These are phyloP conservation scores for Drosophila siamana DNA, from an alignment of 2,888 invertebrate species.

Conservation along the genomic window DNA sequence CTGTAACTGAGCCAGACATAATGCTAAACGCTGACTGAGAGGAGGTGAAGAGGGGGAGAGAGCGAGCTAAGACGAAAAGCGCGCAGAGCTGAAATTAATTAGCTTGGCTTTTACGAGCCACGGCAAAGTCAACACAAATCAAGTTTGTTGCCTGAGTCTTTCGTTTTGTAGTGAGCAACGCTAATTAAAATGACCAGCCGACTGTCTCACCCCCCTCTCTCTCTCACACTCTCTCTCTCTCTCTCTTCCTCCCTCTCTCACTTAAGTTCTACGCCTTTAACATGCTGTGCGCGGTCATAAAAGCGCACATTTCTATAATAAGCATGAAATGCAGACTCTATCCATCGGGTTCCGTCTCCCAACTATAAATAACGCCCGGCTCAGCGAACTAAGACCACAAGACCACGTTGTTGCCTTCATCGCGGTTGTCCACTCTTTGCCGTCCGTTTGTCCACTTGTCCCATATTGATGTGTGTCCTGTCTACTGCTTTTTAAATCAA, in stretches of 20 bases:
- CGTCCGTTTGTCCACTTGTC: slow-evolving; percentile 35
- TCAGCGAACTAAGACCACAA: slow-evolving; percentile 20
- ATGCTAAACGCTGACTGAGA: slow-evolving; percentile 40
- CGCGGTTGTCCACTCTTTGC: neutral
- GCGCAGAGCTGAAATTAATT: slow-evolving; percentile 56
- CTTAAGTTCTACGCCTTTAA: slow-evolving; percentile 41
- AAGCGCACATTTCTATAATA: slow-evolving; percentile 76
- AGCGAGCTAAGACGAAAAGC: slow-evolving; percentile 4
- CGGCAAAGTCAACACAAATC: slow-evolving; percentile 55
- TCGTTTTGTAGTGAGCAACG: slow-evolving; percentile 35
- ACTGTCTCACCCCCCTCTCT: slow-evolving; percentile 14
- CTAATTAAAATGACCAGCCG: slow-evolving; percentile 74
- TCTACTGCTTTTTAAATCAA: slow-evolving; percentile 84
- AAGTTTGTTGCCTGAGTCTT: slow-evolving; percentile 58
- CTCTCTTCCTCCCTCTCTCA: slow-evolving; percentile 6
- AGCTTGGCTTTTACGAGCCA: slow-evolving; percentile 52
- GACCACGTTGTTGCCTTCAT: neutral
- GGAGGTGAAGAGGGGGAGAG: neutral
- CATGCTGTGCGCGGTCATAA: slow-evolving; percentile 73
- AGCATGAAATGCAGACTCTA: slow-evolving; percentile 71
- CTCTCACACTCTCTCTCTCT: neutral
- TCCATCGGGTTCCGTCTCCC: slow-evolving; percentile 25
- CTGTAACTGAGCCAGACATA: slow-evolving; percentile 51
- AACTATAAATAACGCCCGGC: slow-evolving; percentile 75
- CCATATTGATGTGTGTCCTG: slow-evolving; percentile 78